These are phyloP conservation scores for Aphelocoma coerulescens DNA, from an alignment of 2,113 vertebrate species.

Conservation along the genomic window DNA sequence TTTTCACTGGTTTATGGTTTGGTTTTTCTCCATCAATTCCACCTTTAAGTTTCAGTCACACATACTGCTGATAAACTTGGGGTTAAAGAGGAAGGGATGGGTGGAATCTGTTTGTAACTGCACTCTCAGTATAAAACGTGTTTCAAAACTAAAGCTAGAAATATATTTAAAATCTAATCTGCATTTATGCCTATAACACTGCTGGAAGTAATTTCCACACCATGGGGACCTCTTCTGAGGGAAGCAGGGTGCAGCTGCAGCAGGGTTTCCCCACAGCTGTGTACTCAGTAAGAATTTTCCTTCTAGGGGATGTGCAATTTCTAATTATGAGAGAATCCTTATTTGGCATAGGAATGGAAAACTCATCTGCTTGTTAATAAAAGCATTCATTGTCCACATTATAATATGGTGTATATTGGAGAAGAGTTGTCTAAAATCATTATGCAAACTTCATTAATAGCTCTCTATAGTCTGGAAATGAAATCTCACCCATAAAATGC, in stretches of 20 bases:
- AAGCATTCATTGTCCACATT: conserved; percentile 6
- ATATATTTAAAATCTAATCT: neutral
- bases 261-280: neutral
- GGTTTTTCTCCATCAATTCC: neutral
- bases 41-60: neutral
- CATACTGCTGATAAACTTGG: neutral
- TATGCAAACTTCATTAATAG: neutral
- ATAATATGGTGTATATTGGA: neutral
- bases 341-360: neutral
- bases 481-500: neutral
- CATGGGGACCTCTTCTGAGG: neutral
- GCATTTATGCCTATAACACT: neutral
- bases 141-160: neutral
- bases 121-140: neutral
- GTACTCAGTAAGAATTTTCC: neutral
- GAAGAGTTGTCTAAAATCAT: neutral
- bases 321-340: conserved; percentile 12
- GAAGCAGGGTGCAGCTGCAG: neutral
- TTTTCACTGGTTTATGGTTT: neutral
- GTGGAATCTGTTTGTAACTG: neutral
- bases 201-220: conserved; percentile 8
- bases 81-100: neutral
- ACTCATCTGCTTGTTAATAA: conserved; percentile 18
- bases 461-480: neutral
- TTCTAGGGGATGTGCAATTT: neutral